These are phyloP conservation scores for Elephantulus edwardii DNA, from an alignment of 2,113 vertebrate genomes.

Conservation along the genomic window DNA sequence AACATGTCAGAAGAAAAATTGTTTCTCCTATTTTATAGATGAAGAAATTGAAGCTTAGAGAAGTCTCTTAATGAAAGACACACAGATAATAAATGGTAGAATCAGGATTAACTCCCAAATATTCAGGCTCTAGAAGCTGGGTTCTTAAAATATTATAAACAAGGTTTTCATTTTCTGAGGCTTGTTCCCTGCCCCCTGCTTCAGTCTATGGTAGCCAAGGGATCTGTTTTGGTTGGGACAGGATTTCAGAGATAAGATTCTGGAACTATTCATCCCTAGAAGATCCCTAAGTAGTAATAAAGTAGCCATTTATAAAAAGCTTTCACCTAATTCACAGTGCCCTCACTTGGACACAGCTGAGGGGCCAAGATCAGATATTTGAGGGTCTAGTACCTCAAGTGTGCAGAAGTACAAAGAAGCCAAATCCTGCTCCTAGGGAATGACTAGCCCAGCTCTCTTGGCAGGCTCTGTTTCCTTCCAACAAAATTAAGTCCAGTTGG, in stretches of 20 bases:
- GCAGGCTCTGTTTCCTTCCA: neutral
- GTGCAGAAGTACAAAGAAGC: neutral
- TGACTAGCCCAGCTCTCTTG: neutral
- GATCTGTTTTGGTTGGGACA: neutral
- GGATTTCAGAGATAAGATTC: neutral
- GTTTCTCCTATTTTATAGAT: neutral
- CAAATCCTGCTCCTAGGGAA: neutral
- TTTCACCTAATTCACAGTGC: neutral
- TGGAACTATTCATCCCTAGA: neutral
- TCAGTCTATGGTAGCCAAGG: neutral
- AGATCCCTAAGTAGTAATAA: neutral
- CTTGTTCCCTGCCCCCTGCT: neutral
- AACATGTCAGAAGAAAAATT: neutral
- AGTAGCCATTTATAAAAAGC: neutral
- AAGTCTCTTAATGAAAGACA: neutral
- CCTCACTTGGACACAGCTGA: neutral
- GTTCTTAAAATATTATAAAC: slow-evolving; percentile 4
- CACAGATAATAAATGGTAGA: neutral
- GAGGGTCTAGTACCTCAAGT: neutral
- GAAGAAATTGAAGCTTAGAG: neutral
- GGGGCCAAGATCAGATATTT: neutral
- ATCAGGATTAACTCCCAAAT: neutral
- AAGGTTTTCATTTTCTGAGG: neutral
- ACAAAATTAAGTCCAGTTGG: neutral
- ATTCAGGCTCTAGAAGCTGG: neutral